These are phyloP conservation scores for Bombycilla garrulus DNA, from an alignment of 2,113 vertebrate genomes.

Conservation along the genomic window DNA sequence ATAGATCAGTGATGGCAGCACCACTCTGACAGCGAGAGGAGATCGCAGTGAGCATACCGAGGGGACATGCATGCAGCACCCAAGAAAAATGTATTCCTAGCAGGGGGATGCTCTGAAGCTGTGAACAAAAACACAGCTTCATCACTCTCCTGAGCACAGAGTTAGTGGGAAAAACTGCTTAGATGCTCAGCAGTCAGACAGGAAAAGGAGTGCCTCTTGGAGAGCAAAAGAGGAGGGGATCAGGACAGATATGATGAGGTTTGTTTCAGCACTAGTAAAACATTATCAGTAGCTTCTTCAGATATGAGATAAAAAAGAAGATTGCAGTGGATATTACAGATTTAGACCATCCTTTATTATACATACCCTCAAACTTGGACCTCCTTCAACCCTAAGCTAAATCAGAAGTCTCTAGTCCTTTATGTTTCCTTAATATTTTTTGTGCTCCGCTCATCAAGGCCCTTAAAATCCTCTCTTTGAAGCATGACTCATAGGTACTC, in stretches of 20 bases:
- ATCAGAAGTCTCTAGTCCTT: neutral
- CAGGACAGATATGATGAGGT: neutral
- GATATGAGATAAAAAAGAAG: neutral
- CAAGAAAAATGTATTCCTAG: neutral
- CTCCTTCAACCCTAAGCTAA: neutral
- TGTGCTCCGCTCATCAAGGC: neutral
- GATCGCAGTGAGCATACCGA: accelerated
- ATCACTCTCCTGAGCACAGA: neutral
- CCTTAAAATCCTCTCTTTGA: neutral
- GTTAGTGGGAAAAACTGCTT: neutral
- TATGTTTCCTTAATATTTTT: neutral
- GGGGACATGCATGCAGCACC: neutral
- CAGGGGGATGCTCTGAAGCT: neutral
- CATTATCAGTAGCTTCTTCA: neutral
- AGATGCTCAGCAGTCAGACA: neutral
- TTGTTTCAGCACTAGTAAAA: neutral
- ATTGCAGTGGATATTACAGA: neutral
- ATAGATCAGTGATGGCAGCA: neutral
- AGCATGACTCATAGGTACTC: neutral
- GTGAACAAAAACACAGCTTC: neutral
- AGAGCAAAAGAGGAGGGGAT: neutral
- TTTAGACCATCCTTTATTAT: neutral
- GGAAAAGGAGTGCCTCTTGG: neutral
- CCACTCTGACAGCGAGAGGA: neutral
- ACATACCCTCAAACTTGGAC: neutral